Conservation (phyloP, 2,113 vertebrate genomes). For the Hyperopisus bebe region DNA sequence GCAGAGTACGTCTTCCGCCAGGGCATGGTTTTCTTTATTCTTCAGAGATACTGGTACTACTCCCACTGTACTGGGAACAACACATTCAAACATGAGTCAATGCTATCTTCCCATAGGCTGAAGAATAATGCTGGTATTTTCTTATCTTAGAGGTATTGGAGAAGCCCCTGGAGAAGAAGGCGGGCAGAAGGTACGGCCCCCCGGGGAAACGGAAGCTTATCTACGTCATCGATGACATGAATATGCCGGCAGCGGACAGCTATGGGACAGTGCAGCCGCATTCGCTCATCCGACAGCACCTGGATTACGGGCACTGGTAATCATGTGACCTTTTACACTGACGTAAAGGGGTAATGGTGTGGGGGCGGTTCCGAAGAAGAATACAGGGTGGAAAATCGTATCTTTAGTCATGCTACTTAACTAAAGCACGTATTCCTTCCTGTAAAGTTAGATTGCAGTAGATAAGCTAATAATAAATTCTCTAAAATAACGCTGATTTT, state of each 20-base stretch:
- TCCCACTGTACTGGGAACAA: neutral
- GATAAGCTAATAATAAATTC: neutral
- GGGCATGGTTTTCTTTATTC: neutral
- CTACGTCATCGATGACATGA: conserved; percentile 73
- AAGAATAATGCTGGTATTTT: neutral
- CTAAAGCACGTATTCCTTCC: neutral
- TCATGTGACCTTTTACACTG: neutral
- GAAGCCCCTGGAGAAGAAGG: conserved; percentile 68
- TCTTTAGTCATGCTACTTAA: neutral
- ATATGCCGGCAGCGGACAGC: conserved; percentile 64
- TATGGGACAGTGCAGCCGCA: conserved; percentile 65
- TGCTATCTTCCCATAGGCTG: neutral
- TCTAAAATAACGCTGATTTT: neutral
- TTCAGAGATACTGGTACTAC: neutral
- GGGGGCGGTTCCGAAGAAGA: neutral
- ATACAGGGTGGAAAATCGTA: neutral
- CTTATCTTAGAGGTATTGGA: conserved; percentile 59
- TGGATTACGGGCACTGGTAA: conserved; percentile 70
- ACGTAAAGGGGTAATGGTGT: neutral
- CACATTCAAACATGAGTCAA: neutral
- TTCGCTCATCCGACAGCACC: conserved; percentile 63
- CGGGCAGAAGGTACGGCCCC: conserved; percentile 59
- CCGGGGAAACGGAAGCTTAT: conserved; percentile 62
- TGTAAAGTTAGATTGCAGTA: neutral
- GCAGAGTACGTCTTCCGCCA: conserved; percentile 50